Conservation (phyloP, 2,888 invertebrate species). For the Tridacna gigas region DNA sequence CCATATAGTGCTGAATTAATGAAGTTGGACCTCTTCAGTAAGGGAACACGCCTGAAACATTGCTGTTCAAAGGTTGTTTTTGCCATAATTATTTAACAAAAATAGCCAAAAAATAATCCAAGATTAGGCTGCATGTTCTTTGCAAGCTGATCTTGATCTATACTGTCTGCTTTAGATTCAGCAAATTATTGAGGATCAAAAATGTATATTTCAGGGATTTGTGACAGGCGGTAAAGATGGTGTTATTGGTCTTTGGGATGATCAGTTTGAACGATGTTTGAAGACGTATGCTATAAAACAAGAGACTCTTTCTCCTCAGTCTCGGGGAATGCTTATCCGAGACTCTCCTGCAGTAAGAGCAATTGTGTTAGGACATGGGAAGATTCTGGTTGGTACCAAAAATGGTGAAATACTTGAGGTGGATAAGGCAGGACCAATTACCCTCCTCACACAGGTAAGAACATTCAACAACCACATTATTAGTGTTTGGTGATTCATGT, state of each 20-base stretch:
- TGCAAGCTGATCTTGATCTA: no score
- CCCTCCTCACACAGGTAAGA: slow-evolving; percentile 83
- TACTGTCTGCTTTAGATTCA: background rate
- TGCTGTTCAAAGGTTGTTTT: no score
- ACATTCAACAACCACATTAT: no score
- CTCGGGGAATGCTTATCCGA: slow-evolving; percentile 77
- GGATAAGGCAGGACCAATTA: slow-evolving; percentile 83
- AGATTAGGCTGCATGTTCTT: no score
- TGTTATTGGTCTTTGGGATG: slow-evolving; percentile 85
- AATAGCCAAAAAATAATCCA: no score
- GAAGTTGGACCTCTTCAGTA: no score
- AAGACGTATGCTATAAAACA: slow-evolving; percentile 84
- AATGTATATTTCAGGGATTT: slow-evolving; percentile 80
- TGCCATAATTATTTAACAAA: no score
- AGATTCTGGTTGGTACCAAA: slow-evolving; percentile 85
- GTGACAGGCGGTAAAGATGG: slow-evolving; percentile 86
- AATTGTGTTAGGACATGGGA: slow-evolving; percentile 83
- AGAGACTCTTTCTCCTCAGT: slow-evolving; percentile 76
- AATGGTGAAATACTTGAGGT: slow-evolving; percentile 85
- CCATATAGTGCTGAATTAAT: no score
- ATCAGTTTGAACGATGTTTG: slow-evolving; percentile 83
- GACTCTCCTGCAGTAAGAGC: slow-evolving; percentile 83
- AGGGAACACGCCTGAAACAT: no score
- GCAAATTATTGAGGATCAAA: no score
- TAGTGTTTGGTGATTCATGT: no score